Base-by-base conservation (phyloP, 1,140 invertebrate species). In the Kradibia gibbosae region DNA sequence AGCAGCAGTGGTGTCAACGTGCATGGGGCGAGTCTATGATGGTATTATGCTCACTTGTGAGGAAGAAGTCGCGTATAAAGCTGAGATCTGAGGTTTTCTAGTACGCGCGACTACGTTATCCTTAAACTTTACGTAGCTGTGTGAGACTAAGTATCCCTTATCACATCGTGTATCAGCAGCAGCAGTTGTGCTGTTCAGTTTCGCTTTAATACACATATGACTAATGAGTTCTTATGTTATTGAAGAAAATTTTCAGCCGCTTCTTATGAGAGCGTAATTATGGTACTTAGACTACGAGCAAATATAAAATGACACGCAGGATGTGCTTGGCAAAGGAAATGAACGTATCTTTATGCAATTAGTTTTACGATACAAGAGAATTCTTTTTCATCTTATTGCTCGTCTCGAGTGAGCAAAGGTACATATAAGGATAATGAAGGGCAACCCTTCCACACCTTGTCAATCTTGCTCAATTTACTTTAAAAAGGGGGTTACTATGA, bases 41-140 rank as follows among this genome's bases (percentile, higher is more conserved):
- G 28, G 4, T 55, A 55, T 73, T 73, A 53, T 55, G 20, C 48
- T 48, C 13, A 55, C 36, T 73, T 36, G 48, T 73, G 55, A 73
- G 42, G 48, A 53, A 73, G 48, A 73, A 36, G 48, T 28, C 28
- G 8, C 25, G 28, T 20, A 55, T 73, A 73, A 73, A 73, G 0
- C 55, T 34, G 71, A 55, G 48, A 3, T 22, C 31, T 53, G 20
- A 25, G 55, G 71, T 73, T 73, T 73, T 42, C 70, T 39, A 42
- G 70, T 72, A 22, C 15, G 25, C 62, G 34, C 34, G 15, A 67
- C 39, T 67, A 67, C 62, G 62, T 39, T 67, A 67, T 22, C 62
- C 39, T 67, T 67, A 34, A 67, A 20, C 62, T 67, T 31, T 39
- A 0, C 28, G 3, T n/a, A 7, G 20, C 34, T 36, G 22, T 36